Evolutionary conservation across 2,888 invertebrate genomes (phyloP).

Genomic region (Eutolmus rufibarbis): DNA sequence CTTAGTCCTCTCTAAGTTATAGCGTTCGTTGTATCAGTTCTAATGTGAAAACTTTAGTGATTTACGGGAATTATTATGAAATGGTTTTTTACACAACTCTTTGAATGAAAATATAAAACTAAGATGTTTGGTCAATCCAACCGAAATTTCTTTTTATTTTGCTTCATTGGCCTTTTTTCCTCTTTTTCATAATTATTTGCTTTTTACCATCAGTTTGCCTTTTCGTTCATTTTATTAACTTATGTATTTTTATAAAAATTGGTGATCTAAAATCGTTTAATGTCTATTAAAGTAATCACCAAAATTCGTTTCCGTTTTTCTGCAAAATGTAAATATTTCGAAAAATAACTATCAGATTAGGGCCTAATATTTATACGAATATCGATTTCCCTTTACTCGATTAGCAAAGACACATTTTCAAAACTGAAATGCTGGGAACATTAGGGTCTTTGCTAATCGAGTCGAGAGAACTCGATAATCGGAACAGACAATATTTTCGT

Average conservation of each 20-base stretch:
- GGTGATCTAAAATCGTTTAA: not conserved
- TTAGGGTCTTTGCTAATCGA: no score
- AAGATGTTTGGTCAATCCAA: conserved; percentile 36
- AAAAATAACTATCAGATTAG: no score
- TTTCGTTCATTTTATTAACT: not conserved
- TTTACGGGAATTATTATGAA: conserved; percentile 37
- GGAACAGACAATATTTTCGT: no score
- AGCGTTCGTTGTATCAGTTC: conserved; percentile 36
- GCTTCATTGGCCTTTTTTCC: not conserved
- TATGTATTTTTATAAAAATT: not conserved
- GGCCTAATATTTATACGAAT: no score
- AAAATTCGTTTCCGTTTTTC: not conserved
- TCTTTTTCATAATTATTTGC: not conserved
- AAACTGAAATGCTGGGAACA: no score
- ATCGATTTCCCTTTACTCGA: not conserved
- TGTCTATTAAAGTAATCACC: no score
- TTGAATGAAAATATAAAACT: conserved; percentile 40
- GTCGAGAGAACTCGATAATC: no score
- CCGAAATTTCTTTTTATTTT: conserved; percentile 30
- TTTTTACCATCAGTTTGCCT: not conserved
- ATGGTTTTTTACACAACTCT: conserved; percentile 26
- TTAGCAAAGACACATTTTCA: not conserved
- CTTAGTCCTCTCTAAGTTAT: conserved; percentile 29
- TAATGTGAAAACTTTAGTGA: conserved; percentile 31
- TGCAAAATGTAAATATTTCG: not conserved